Conservation (phyloP, 2,113 vertebrate genomes). For the Platycercus adscitus region DNA sequence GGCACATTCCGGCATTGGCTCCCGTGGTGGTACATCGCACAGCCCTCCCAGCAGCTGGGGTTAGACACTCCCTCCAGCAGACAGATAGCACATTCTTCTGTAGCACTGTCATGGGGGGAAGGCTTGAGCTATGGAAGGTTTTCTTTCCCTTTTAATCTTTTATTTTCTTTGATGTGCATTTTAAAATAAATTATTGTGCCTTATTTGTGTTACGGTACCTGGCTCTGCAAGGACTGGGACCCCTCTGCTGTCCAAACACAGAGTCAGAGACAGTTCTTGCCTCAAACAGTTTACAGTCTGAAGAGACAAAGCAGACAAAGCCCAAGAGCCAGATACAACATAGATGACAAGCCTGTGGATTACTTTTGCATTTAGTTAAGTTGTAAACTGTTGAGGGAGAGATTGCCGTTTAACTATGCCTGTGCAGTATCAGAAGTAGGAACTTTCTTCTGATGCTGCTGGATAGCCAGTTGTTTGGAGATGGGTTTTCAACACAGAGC, state of each 20-base stretch:
- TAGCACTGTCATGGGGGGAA: conserved; percentile 1
- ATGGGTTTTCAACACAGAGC: background rate
- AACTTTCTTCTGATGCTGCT: background rate
- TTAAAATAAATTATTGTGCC: conserved; percentile 45
- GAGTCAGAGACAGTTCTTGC: conserved; percentile 51
- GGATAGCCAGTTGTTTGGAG: background rate
- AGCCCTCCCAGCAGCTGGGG: background rate
- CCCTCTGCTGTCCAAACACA: conserved; percentile 56
- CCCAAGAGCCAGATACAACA: conserved; percentile 32
- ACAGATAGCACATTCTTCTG: conserved; percentile 51
- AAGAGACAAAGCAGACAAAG: conserved; percentile 62
- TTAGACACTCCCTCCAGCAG: background rate
- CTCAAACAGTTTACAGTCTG: conserved; percentile 47
- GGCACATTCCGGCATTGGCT: background rate
- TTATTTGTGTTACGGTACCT: conserved; percentile 51
- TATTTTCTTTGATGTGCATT: conserved; percentile 52
- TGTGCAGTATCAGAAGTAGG: conserved; percentile 34
- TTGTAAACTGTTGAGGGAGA: conserved; percentile 38
- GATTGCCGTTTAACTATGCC: background rate
- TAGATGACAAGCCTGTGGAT: conserved; percentile 33
- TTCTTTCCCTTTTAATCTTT: conserved; percentile 27
- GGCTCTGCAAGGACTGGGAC: conserved; percentile 20
- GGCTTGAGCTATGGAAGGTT: background rate
- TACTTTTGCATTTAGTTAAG: conserved; percentile 41
- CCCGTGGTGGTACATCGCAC: background rate